Conservation (phyloP, 2,888 invertebrate species). For the Macropis europaea region DNA sequence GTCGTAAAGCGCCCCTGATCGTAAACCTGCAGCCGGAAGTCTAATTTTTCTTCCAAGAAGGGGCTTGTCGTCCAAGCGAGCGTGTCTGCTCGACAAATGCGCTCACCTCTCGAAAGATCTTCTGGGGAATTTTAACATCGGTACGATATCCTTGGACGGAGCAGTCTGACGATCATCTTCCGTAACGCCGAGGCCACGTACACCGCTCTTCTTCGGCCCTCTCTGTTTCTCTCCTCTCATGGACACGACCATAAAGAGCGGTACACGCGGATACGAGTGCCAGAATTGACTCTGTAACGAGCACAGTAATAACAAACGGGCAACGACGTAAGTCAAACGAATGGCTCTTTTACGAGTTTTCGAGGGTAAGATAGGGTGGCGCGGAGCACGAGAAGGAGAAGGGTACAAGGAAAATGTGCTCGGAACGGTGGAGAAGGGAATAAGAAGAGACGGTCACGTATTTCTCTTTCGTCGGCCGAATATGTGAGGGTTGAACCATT, state of each 20-base stretch:
- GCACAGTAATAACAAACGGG: slow-evolving; percentile 71
- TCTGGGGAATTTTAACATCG: slow-evolving; percentile 37
- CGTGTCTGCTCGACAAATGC: slow-evolving; percentile 32
- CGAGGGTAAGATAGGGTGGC: slow-evolving; percentile 31
- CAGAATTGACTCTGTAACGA: slow-evolving; percentile 68
- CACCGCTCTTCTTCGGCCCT: not conserved
- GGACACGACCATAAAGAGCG: slow-evolving; percentile 53
- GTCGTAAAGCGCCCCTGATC: slow-evolving; percentile 4
- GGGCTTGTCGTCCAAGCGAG: slow-evolving; percentile 9
- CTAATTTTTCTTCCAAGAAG: slow-evolving; percentile 42
- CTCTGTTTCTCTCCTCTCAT: not conserved
- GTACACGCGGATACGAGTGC: slow-evolving; percentile 58
- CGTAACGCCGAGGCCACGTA: not conserved
- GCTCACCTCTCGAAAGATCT: slow-evolving; percentile 22
- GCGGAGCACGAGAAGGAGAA: not conserved
- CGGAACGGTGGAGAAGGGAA: not conserved
- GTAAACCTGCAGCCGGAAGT: not conserved
- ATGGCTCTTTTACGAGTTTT: slow-evolving; percentile 72
- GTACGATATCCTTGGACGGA: slow-evolving; percentile 4
- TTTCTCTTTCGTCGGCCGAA: slow-evolving; percentile 24
- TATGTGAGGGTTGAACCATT: slow-evolving; percentile 53
- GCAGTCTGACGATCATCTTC: slow-evolving; percentile 11
- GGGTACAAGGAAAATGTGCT: slow-evolving; percentile 16
- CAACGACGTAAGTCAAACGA: slow-evolving; percentile 71
- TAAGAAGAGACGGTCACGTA: slow-evolving; percentile 42